Evolutionary conservation across 2,888 invertebrate species (phyloP), one percentile per base, ranked within the genome.

Genomic region (Ochropleura leucogaster): DNA sequence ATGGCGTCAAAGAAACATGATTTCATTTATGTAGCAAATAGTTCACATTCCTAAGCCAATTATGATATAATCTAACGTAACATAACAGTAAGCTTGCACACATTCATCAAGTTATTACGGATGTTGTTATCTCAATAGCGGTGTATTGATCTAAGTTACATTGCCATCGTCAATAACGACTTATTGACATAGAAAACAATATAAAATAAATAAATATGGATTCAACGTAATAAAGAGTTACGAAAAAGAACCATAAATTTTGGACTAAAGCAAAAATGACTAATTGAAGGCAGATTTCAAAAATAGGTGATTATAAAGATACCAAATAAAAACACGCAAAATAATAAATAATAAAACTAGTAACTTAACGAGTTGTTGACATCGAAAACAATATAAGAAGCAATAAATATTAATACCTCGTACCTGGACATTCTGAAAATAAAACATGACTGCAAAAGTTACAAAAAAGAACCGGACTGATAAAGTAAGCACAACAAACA

Each of bases 61-160:
- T 84, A 85, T 83, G 81, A 87, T 88, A 83, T 87, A 85, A 90
- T 85, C 84, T 86, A 86, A 89, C 79, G 72, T 69, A 80, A 86
- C 72, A 85, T 83, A 84, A 84, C 80, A 83, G 79, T 84, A 77
- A 75, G 68, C n/a, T 57, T 77, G 81, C 68, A 73, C 71, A 78
- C 73, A 79, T 71, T 69, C 81, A 88, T 87, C 82, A 87, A 83
- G 85, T 80, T 88, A 89, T 89, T 87, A 87, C 75, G 67, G 83
- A 85, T 87, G 87, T 74, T 85, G 84, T 83, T 79, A 89, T 87
- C 82, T 84, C 75, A 69, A 79, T 87, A 87, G 86, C 86, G 87
- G 86, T 85, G 80, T 79, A 64, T 77, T 68, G 72, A 74, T 80
- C 57, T 78, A 81, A 78, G 82, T 72, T 57, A 74, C 62, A 57